Base-by-base conservation (phyloP, 2,797 vertebrate species). In the Lagodon rhomboides region DNA sequence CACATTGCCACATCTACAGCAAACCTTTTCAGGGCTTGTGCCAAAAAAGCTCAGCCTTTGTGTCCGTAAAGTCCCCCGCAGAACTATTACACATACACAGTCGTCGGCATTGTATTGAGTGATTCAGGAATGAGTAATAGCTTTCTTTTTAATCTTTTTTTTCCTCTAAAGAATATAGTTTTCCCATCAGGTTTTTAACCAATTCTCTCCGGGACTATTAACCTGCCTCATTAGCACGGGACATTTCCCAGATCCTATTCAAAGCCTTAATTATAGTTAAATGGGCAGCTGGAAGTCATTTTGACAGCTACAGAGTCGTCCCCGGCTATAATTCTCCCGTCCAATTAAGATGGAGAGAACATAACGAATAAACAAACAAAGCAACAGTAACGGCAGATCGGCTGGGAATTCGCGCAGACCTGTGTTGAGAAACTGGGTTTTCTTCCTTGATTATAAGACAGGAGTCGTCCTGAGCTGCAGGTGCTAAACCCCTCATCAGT, bases 191-290 rank as follows among this genome's bases (percentile, higher is more conserved):
- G 78, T 83, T 87, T 84, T 84, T 59, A 73, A 64, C 51, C 58
- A 72, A 43, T 73, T 79, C 86, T 79, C 87, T 60, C 62, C 50
- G 79, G 83, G 75, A 83, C 76, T 91, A 91, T 92, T 91, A 91
- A 82, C 84, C 81, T 73, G 70, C 62, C 77, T 92, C 83, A 90
- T 93, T 91, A 93, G 68, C 73, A 61, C 20, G 1, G 63, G 79
- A 87, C 82, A 76, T 78, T 90, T 89, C 68, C 79, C 73, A 72
- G 75, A 78, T 84, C 85, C 67, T 56, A 67, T 84, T 84, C 83
- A 91, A 85, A 91, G 73, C 25, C 54, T 85, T 91, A 89, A 93
- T 94, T 90, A 87, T 72, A 70, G 74, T 73, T 90, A 84, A 92
- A 91, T 73, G 64, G 58, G 76, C 82, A 74, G 73, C 68, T 88